Base-by-base conservation (phyloP, 2,113 vertebrate genomes). In the Patagioenas fasciata region DNA sequence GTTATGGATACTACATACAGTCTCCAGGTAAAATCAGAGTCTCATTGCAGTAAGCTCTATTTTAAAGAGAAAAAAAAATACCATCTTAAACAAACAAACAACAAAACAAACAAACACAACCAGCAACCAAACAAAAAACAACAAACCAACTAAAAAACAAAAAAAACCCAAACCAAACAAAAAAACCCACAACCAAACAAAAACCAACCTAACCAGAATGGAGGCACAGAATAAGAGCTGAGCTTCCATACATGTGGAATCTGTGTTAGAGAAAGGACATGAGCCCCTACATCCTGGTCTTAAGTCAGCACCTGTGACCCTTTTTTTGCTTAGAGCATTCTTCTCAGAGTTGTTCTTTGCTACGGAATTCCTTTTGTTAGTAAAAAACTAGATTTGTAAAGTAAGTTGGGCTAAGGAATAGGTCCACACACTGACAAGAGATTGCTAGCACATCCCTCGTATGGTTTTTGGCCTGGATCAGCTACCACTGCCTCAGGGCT, bases 191-290 rank as follows among this genome's bases (percentile, higher is more conserved):
- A 44, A 44, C 6, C 42, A 44, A 44, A 44, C 42, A 44, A 44
- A 44, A 44, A 44, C 16, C 42, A 48, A 48, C 2, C 9, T 72
- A 48, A 47, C 10, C 14, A 31, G 32, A 60, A 53, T 0, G 0
- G 25, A 77, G 53, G 20, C 51, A 58, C 3, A 56, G 28, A 78
- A 11, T 70, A 54, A 71, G 23, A 74, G 23, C 28, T 53, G 32
- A 65, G 32, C 31, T 82, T 58, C 42, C 34, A 58, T 77, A 60
- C 48, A 48, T 5, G 6, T 11, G 54, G 47, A 64, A 92, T 40
- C 4, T 16, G 5, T 24, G 13, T 54, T n/a, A 84, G 47, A 54
- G 51, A 25, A 84, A 62, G 28, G 12, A 25, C 5, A 9, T 26
- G 6, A 80, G 7, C 67, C 21, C 32, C 18, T 72, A 11, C 13